Conservation (phyloP, 2,797 vertebrate genomes). For the Poeciliopsis infans region DNA sequence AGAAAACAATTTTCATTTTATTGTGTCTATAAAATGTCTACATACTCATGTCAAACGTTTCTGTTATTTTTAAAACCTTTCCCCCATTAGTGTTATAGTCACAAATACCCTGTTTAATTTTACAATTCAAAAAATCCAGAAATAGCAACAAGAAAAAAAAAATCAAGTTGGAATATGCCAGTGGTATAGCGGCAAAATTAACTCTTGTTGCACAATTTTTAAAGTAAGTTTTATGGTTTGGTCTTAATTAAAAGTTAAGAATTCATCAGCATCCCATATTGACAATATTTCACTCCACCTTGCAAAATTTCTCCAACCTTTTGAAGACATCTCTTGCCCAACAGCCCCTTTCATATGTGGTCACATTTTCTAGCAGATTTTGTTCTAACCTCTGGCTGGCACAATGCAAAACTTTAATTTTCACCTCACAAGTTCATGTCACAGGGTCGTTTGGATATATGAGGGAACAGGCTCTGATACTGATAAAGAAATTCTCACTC, state of each 20-base stretch:
- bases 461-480: neutral
- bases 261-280: neutral
- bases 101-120: neutral
- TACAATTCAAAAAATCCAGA: neutral
- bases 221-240: neutral
- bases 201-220: neutral
- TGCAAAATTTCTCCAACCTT: neutral
- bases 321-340: neutral
- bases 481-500: neutral
- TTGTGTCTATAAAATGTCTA: neutral
- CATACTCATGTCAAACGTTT: neutral
- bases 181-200: neutral
- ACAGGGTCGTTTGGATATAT: too few relatives aligned
- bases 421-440: neutral
- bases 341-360: neutral
- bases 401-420: neutral
- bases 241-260: neutral
- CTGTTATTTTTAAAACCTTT: neutral
- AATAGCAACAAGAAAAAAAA: neutral
- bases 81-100: neutral
- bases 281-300: neutral
- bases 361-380: neutral
- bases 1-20: neutral
- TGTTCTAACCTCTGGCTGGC: neutral
- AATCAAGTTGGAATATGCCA: neutral